phyloP scores from a whole-genome alignment of 2,113 vertebrate species.

The Takifugu bimaculatus region DNA sequence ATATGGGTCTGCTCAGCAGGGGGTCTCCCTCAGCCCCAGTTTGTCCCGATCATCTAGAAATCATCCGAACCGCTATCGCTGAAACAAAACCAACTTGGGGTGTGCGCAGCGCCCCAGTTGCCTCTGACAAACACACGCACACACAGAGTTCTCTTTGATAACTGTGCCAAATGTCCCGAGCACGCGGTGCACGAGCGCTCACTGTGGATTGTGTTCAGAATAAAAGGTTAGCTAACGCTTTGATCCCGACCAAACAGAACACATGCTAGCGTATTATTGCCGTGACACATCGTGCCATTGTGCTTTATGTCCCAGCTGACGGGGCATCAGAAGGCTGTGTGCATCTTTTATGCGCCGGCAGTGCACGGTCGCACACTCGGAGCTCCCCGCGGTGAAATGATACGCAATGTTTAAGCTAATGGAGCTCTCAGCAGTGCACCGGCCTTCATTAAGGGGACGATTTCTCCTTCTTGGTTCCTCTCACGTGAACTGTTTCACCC shows the following conservation, averaged over 20 bases:
- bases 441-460: conserved; percentile 47
- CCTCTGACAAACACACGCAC: conserved; percentile 11
- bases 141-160: conserved; percentile 51
- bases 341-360: conserved; percentile 31
- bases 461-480: conserved; percentile 43
- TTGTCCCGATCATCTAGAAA: too few species aligned
- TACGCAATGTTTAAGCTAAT: conserved; percentile 54
- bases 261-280: conserved; percentile 30
- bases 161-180: conserved; percentile 26
- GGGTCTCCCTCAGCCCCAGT: too few species aligned
- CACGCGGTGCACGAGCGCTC: conserved; percentile 34
- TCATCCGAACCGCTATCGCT: too few species aligned
- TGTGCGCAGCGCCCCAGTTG: neutral
- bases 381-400: conserved; percentile 50
- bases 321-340: conserved; percentile 17
- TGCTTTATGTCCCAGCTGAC: conserved; percentile 16
- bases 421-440: conserved; percentile 47
- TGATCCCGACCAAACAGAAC: conserved; percentile 52
- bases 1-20: too few species aligned
- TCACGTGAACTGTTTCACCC: conserved; percentile 38
- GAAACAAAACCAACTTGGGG: too few species aligned
- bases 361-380: conserved; percentile 21
- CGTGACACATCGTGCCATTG: conserved; percentile 19
- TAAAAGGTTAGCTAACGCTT: conserved; percentile 38
- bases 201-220: conserved; percentile 37